Percentiles rank a stretch among this genome's conserved stretches.
Evolutionary conservation across 2,888 invertebrate species (phyloP).

Genomic region (Salticus scenicus): DNA sequence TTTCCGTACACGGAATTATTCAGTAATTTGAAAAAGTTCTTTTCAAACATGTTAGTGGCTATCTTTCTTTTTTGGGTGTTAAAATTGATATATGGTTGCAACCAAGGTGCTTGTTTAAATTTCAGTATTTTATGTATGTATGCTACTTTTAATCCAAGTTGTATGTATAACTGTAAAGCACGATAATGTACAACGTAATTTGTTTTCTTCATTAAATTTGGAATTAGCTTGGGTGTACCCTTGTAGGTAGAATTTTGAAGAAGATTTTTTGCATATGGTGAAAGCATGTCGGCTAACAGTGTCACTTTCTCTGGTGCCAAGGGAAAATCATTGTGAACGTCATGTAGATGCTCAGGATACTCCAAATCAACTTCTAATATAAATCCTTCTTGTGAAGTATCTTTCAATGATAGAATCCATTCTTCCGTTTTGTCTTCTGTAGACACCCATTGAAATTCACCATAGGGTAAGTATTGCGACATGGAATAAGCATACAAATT

Average conservation of each 20-base stretch:
- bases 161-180: constrained; percentile 71
- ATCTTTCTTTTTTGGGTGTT: constrained; percentile 70
- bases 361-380: background rate
- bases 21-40: constrained; percentile 75
- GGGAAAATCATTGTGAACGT: background rate
- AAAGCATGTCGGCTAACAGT: background rate
- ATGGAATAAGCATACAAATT: background rate
- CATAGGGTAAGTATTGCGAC: constrained; percentile 2
- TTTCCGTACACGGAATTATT: constrained; percentile 75
- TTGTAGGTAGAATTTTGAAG: too few species aligned
- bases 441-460: background rate
- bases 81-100: constrained; percentile 57
- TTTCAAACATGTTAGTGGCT: constrained; percentile 74
- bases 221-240: constrained; percentile 51
- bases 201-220: constrained; percentile 60
- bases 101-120: constrained; percentile 50
- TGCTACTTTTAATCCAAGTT: constrained; percentile 64
- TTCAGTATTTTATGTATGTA: constrained; percentile 11
- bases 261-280: background rate
- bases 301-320: background rate
- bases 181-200: constrained; percentile 72
- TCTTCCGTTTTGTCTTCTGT: too few species aligned
- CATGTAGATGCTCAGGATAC: background rate
- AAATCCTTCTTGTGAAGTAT: background rate
- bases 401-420: too few species aligned